Evolutionary conservation across 2,888 invertebrate genomes (phyloP), one percentile per base, ranked within the genome.

Genomic region (Cyclophora albipunctata): DNA sequence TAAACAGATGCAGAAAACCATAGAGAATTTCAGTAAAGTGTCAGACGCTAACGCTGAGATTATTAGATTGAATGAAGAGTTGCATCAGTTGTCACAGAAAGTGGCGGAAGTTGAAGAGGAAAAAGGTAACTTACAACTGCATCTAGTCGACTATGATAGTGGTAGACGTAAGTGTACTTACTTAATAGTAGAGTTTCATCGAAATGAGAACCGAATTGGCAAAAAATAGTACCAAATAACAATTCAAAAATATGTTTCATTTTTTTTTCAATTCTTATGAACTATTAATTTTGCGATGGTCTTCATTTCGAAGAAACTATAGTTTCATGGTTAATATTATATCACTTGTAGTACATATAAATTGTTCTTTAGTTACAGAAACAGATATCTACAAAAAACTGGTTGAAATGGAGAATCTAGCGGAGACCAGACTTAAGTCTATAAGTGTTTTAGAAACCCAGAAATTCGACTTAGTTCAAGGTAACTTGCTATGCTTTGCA

Each of bases 101-200:
- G 91, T 97, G 54, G 93, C 94, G 7, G 95, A 96, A 73, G 81
- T 97, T 59, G 96, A 96, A 83, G 96, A 96, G 79, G 97, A 97
- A 83, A 97, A 96, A 85, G 96, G 96, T 67, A 95, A 96, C 84
- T 91, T 97, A 71, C 96, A 96, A 83, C 88, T 96, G 73, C 93
- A 93, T 84, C 90, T 95, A 74, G 93, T 95, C 65, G 94, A 95
- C 83, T 93, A 93, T 81, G 94, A 94, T 76, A 93, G 93, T 78
- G 90, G 91, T 66, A 90, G 92, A 91, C 86, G 92, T 91, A 88
- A 82, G 84, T 81, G 63, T 57, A 46, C 5, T 37, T 37, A 20
- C 2, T 40, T 47, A 5, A 42, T 44, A 45, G 37, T 45, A 46
- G 42, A 42, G 34, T 45, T 4, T 34, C 34, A 20, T 20, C 20